These are phyloP conservation scores for Xylota segnis DNA, from an alignment of 2,888 invertebrate species.

Conservation along the genomic window DNA sequence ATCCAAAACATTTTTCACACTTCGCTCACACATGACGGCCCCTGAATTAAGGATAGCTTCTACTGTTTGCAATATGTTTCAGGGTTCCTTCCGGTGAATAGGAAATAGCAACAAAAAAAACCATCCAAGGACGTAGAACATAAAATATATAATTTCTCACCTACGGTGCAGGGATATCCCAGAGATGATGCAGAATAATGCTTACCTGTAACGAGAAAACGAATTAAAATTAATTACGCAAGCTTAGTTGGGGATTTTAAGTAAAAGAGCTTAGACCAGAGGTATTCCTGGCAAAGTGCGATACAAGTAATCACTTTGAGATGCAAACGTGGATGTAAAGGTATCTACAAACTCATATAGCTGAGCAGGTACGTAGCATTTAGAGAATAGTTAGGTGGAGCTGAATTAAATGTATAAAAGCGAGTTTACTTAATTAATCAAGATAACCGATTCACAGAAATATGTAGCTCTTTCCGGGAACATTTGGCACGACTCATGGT, in stretches of 20 bases:
- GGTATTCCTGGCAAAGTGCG: not conserved
- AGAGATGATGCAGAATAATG: not conserved
- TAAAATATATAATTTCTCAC: slow-evolving; percentile 2
- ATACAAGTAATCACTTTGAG: not conserved
- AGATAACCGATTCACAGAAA: too few species aligned
- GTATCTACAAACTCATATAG: too few species aligned
- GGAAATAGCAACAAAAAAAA: not conserved
- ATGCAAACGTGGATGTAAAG: too few species aligned
- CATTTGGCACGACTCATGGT: too few species aligned
- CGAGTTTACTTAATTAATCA: too few species aligned
- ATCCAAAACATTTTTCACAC: slow-evolving; percentile 6
- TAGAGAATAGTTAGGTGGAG: too few species aligned
- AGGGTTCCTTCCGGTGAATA: not conserved
- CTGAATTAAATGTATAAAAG: too few species aligned
- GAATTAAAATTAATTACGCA: slow-evolving; percentile 34
- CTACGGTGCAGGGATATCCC: slow-evolving; percentile 5
- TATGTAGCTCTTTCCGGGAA: too few species aligned
- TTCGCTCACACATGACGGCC: slow-evolving; percentile 16
- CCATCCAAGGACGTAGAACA: not conserved
- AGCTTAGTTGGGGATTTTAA: slow-evolving; percentile 1
- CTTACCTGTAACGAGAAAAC: slow-evolving; percentile 61
- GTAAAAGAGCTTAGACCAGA: not conserved
- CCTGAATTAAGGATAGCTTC: slow-evolving; percentile 16
- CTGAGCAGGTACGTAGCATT: too few species aligned
- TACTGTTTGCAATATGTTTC: slow-evolving; percentile 3